These are phyloP conservation scores for Eudemis profundana DNA, from an alignment of 2,888 invertebrate species.

Conservation along the genomic window DNA sequence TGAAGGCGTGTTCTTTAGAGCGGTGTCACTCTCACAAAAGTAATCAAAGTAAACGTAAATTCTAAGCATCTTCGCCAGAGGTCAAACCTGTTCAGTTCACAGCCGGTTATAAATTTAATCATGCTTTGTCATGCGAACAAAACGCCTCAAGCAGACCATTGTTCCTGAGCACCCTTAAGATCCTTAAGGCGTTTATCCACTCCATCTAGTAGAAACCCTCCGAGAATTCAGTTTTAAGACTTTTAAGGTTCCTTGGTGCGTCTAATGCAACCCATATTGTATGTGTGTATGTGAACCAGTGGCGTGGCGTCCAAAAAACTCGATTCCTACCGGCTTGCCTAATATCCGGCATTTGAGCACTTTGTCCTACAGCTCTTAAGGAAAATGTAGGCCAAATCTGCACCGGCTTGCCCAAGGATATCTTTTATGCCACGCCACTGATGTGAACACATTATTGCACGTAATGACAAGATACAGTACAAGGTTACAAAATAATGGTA, in stretches of 20 bases:
- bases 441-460: too few relatives aligned
- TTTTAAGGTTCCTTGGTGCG: neutral
- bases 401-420: too few relatives aligned
- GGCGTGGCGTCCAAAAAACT: too few relatives aligned
- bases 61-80: neutral
- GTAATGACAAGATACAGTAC: too few relatives aligned
- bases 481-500: too few relatives aligned
- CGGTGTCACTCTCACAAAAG: neutral
- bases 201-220: constrained; percentile 17
- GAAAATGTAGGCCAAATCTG: too few relatives aligned
- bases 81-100: neutral
- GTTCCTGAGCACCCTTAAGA: constrained; percentile 10
- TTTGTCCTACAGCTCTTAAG: too few relatives aligned
- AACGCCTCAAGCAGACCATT: constrained; percentile 7
- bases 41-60: neutral
- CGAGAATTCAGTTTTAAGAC: neutral
- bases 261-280: neutral
- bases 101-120: constrained; percentile 19
- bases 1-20: too few relatives aligned
- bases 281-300: neutral
- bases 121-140: constrained; percentile 16
- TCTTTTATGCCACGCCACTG: too few relatives aligned
- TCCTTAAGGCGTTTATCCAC: constrained; percentile 29
- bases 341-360: too few relatives aligned
- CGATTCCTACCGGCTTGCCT: too few relatives aligned